Evolutionary conservation across 2,888 invertebrate species (phyloP).

Genomic region (Apoderus coryli): DNA sequence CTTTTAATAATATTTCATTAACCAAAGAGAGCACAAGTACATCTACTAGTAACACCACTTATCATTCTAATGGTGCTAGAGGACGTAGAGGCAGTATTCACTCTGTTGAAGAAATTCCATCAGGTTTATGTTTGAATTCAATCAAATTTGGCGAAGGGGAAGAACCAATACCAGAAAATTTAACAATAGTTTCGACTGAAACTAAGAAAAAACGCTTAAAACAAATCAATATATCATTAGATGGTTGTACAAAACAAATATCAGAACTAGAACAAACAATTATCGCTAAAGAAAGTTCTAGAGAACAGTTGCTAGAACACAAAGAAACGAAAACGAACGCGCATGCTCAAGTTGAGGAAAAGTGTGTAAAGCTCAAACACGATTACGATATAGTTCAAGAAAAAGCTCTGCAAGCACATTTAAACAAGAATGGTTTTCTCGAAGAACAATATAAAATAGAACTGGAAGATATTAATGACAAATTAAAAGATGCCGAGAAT

Average conservation of each 20-base stretch:
- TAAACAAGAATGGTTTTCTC: constrained; percentile 24
- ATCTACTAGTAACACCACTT: constrained; percentile 25
- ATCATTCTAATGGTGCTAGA: constrained; percentile 26
- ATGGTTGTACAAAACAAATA: constrained; percentile 37
- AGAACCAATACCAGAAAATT: constrained; percentile 17
- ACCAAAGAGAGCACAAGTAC: too few relatives aligned
- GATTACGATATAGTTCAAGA: constrained; percentile 44
- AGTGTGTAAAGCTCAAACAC: constrained; percentile 42
- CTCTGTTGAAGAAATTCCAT: constrained; percentile 27
- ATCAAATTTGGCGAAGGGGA: constrained; percentile 21
- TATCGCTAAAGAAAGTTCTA: constrained; percentile 54
- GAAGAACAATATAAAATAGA: constrained; percentile 29
- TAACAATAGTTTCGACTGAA: constrained; percentile 15
- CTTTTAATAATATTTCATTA: too few relatives aligned
- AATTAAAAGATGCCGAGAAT: constrained; percentile 30
- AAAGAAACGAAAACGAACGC: constrained; percentile 41
- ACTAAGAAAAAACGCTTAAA: constrained; percentile 26
- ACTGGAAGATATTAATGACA: constrained; percentile 32
- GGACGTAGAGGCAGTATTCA: constrained; percentile 31
- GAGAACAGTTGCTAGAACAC: constrained; percentile 49
- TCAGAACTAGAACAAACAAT: constrained; percentile 54
- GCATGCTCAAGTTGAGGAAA: constrained; percentile 46
- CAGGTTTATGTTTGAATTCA: constrained; percentile 17
- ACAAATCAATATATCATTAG: constrained; percentile 24
- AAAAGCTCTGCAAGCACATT: constrained; percentile 39